These are phyloP conservation scores for Yoshiicerus persimilis DNA, from an alignment of 1,140 invertebrate species.

Conservation along the genomic window DNA sequence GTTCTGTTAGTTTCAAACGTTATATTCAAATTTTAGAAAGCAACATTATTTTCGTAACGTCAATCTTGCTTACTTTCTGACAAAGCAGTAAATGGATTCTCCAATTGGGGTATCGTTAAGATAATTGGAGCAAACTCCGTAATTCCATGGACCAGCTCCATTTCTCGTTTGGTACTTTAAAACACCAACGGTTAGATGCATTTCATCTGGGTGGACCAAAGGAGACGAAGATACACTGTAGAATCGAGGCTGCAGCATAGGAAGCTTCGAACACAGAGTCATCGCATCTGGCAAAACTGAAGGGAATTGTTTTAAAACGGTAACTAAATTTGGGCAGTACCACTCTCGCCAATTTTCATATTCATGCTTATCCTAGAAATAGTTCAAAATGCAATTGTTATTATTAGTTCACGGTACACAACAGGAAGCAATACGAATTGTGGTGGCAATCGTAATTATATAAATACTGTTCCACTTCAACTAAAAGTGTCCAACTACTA, in stretches of 20 bases:
- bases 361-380: conserved; percentile 70
- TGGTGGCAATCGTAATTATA: too few relatives aligned
- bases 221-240: conserved; percentile 93
- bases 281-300: conserved; percentile 79
- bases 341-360: conserved; percentile 95
- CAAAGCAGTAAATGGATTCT: conserved; percentile 76
- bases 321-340: conserved; percentile 79
- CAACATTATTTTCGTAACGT: neutral
- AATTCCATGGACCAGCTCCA: conserved; percentile 79
- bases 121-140: conserved; percentile 93
- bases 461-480: too few relatives aligned
- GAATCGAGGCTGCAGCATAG: conserved; percentile 86
- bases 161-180: conserved; percentile 82
- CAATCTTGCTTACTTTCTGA: conserved; percentile 66
- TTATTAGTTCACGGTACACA: neutral
- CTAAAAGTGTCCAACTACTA: too few relatives aligned
- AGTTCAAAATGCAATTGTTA: neutral
- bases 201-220: conserved; percentile 68
- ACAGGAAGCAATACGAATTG: too few relatives aligned
- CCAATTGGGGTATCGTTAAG: conserved; percentile 71
- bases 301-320: conserved; percentile 85
- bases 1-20: neutral
- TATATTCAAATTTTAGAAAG: neutral
- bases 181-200: conserved; percentile 89
- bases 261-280: conserved; percentile 79